Evolutionary conservation across 2,888 invertebrate species (phyloP).

Genomic region (Esperia sulphurella): DNA sequence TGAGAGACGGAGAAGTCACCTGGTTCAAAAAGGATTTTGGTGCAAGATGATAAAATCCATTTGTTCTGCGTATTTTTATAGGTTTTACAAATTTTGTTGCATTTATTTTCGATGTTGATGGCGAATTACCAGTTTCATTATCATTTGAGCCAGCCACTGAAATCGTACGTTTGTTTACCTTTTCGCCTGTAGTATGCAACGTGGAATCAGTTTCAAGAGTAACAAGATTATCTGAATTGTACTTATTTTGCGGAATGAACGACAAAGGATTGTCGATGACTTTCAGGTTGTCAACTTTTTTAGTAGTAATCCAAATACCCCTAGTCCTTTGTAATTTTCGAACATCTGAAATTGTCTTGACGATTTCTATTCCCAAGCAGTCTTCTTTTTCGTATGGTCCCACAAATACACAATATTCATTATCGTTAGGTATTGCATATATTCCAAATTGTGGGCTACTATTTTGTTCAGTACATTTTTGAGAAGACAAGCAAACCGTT

Average conservation of each 20-base stretch:
- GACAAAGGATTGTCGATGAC: conserved; percentile 61
- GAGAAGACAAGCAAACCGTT: conserved; percentile 69
- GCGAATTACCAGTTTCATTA: too few relatives aligned
- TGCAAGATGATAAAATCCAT: conserved; percentile 50
- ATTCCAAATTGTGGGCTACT: conserved; percentile 58
- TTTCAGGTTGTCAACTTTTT: conserved; percentile 55
- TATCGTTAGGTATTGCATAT: conserved; percentile 58
- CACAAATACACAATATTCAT: conserved; percentile 55
- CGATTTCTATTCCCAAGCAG: conserved; percentile 58
- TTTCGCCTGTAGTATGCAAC: neutral
- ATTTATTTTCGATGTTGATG: conserved; percentile 6
- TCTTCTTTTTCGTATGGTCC: conserved; percentile 66
- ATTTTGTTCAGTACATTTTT: conserved; percentile 36
- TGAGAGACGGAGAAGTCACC: conserved; percentile 8
- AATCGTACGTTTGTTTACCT: neutral
- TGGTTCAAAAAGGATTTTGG: conserved; percentile 32
- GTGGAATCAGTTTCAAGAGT: neutral
- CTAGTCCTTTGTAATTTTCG: conserved; percentile 38
- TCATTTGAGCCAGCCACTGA: too few relatives aligned
- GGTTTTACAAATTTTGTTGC: conserved; percentile 41
- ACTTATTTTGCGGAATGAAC: conserved; percentile 38
- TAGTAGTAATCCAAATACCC: conserved; percentile 63
- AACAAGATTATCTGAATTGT: conserved; percentile 5
- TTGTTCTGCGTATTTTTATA: conserved; percentile 56
- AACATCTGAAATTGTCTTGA: conserved; percentile 34